Evolutionary conservation across 92 coral and sea anemone genomes (phyloP).

Genomic region (Chrysogorgia sp.): DNA sequence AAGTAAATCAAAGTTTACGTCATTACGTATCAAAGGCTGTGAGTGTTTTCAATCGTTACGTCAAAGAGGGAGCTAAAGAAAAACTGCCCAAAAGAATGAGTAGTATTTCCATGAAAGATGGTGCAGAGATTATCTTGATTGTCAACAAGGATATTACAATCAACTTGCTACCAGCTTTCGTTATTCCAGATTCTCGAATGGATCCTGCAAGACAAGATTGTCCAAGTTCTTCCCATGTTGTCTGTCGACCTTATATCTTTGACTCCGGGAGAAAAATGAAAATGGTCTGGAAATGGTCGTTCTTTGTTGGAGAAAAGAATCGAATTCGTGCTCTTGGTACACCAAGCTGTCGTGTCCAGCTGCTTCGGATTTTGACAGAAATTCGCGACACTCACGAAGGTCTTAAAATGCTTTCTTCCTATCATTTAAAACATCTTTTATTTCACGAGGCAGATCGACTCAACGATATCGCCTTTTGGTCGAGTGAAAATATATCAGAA

Average conservation of each 20-base stretch:
- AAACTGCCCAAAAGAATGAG: constrained; percentile 83
- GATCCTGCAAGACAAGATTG: constrained; percentile 89
- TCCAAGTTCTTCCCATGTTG: constrained; percentile 95
- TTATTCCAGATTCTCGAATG: constrained; percentile 89
- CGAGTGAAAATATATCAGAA: constrained; percentile 76
- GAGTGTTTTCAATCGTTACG: constrained; percentile 73
- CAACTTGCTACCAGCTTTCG: constrained; percentile 92
- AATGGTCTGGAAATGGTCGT: constrained; percentile 86
- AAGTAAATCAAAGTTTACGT: constrained; percentile 85
- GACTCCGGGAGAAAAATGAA: constrained; percentile 64
- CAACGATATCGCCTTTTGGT: constrained; percentile 85
- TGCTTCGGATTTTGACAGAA: constrained; percentile 89
- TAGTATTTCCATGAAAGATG: constrained; percentile 85
- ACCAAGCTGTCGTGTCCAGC: constrained; percentile 89
- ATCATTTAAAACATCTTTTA: constrained; percentile 87
- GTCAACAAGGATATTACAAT: constrained; percentile 92
- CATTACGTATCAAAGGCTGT: constrained; percentile 93
- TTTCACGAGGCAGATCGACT: constrained; percentile 87
- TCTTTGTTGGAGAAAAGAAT: constrained; percentile 94
- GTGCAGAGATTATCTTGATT: constrained; percentile 76
- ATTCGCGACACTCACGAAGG: constrained; percentile 93
- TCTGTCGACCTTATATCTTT: constrained; percentile 65
- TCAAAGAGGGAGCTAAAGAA: constrained; percentile 73
- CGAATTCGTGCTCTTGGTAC: constrained; percentile 85
- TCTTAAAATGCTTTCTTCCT: constrained; percentile 83